A percentile compares a stretch with the other conserved stretches of the same genome.
These are phyloP conservation scores for Epinephelus awoara DNA, from an alignment of 2,797 vertebrate genomes.

Conservation along the genomic window DNA sequence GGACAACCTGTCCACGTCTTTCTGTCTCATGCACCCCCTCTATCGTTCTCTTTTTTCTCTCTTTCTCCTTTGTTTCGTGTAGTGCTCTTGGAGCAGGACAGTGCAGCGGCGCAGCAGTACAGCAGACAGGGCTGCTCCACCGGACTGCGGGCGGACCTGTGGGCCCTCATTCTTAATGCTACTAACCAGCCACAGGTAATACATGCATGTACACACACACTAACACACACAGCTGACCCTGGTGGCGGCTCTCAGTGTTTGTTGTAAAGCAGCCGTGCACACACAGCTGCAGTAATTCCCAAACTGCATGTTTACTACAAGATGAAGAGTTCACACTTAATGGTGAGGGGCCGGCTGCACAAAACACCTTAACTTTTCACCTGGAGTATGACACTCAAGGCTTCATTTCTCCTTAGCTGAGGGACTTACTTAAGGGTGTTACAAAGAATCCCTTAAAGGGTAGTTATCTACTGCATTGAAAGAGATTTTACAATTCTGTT, in stretches of 20 bases:
- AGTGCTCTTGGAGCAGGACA: constrained; percentile 94
- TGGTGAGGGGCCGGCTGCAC: too few species aligned
- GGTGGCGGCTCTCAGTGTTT: constrained; percentile 46
- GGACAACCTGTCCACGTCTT: too few species aligned
- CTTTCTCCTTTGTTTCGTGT: constrained; percentile 15
- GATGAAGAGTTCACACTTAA: constrained; percentile 24
- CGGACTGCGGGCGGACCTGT: constrained; percentile 93
- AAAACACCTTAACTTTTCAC: too few species aligned
- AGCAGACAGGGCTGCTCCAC: constrained; percentile 95
- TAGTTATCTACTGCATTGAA: too few species aligned
- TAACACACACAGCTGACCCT: constrained; percentile 16
- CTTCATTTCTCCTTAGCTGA: too few species aligned
- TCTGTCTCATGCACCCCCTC: not conserved
- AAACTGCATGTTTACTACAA: constrained; percentile 37
- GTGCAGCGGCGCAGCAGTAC: constrained; percentile 96
- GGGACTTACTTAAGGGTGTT: too few species aligned
- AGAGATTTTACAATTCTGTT: too few species aligned
- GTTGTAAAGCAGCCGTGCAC: constrained; percentile 30
- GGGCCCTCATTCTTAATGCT: constrained; percentile 95
- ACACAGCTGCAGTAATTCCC: constrained; percentile 75
- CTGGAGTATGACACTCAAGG: too few species aligned
- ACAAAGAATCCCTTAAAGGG: too few species aligned
- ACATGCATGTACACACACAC: constrained; percentile 24
- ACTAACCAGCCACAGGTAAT: constrained; percentile 93
- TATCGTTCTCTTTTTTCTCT: not conserved